Evolutionary conservation across 2,888 invertebrate species (phyloP).

Genomic region (Adelognathus sp.): DNA sequence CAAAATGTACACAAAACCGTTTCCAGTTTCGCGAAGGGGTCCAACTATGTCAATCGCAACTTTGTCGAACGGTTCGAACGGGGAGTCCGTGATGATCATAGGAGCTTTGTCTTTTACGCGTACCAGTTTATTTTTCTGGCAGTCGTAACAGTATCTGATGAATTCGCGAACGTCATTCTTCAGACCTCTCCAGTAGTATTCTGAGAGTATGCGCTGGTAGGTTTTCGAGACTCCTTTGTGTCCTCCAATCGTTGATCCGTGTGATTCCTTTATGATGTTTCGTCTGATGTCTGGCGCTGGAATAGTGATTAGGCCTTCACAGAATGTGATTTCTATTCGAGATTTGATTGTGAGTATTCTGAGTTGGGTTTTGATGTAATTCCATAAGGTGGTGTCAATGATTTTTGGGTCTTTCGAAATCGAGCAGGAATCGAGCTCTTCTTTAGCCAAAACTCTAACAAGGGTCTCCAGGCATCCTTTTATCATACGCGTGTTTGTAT

Average conservation of each 20-base stretch:
- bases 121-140: too few species aligned
- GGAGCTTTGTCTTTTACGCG: constrained; percentile 34
- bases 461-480: too few species aligned
- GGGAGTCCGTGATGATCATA: constrained; percentile 39
- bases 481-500: too few species aligned
- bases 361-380: not conserved
- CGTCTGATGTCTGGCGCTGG: constrained; percentile 19
- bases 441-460: too few species aligned
- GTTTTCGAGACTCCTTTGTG: too few species aligned
- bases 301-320: not conserved
- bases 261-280: constrained; percentile 32
- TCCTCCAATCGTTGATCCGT: constrained; percentile 25
- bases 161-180: constrained; percentile 7
- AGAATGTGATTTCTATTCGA: not conserved
- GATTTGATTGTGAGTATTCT: not conserved
- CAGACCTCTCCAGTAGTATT: constrained; percentile 33
- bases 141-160: constrained; percentile 17
- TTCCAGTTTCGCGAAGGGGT: constrained; percentile 27
- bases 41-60: constrained; percentile 60
- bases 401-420: too few species aligned
- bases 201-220: constrained; percentile 19
- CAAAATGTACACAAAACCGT: constrained; percentile 43
- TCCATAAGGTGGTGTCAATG: not conserved
- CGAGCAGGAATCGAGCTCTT: not conserved
- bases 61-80: constrained; percentile 2